These are phyloP conservation scores for Malurus elegans DNA, from an alignment of 2,113 vertebrate genomes.

Conservation along the genomic window DNA sequence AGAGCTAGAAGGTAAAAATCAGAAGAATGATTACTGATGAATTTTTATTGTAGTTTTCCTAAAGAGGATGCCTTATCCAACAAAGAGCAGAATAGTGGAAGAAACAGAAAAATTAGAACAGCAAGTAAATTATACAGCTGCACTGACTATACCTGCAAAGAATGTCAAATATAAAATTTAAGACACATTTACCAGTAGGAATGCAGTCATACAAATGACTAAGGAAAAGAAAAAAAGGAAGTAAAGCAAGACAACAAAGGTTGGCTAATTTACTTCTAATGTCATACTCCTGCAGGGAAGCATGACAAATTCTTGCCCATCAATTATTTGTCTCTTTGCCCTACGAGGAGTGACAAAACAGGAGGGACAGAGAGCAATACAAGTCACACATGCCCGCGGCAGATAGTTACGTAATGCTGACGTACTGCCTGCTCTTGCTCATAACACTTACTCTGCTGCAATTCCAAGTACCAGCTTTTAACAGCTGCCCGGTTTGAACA, in stretches of 20 bases:
- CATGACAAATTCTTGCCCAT: slow-evolving; percentile 38
- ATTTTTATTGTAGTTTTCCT: neutral
- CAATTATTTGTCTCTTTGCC: slow-evolving; percentile 19
- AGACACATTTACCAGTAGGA: neutral
- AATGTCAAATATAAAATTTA: neutral
- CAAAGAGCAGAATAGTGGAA: neutral
- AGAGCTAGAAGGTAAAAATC: neutral
- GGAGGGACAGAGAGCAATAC: neutral
- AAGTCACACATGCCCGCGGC: neutral
- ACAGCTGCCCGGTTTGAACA: neutral
- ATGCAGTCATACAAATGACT: neutral
- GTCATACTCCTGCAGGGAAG: slow-evolving; percentile 2
- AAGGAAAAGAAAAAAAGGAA: neutral
- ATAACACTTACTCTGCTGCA: neutral
- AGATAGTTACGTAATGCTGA: slow-evolving; percentile 28
- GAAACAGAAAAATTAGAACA: neutral
- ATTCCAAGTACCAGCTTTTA: neutral
- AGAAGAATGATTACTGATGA: neutral
- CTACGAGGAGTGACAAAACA: neutral
- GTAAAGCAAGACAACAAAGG: neutral
- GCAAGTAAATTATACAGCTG: neutral
- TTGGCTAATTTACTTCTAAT: slow-evolving; percentile 7
- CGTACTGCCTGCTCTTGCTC: neutral
- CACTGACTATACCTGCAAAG: neutral
- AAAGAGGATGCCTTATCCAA: neutral